Percentiles rank a stretch among this genome's conserved stretches.
Evolutionary conservation across 2,888 invertebrate species (phyloP).

Genomic region (Petrophora chlorosata): DNA sequence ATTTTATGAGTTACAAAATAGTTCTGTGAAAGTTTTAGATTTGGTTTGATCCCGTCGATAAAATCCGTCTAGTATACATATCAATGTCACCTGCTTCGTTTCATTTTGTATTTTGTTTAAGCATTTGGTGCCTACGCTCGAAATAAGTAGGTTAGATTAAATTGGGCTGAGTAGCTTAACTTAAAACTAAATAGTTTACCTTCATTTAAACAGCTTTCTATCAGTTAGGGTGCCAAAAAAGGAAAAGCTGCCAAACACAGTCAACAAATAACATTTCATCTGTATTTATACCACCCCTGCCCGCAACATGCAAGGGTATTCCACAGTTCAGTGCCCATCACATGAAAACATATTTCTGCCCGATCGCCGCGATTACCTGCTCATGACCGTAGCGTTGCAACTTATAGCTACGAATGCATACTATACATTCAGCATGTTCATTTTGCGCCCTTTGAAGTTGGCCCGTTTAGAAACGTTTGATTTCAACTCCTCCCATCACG

Average conservation of each 20-base stretch:
- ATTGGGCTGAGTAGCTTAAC: not conserved
- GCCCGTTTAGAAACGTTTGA: slow-evolving; percentile 72
- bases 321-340: slow-evolving; percentile 54
- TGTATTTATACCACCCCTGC: slow-evolving; percentile 3
- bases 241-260: slow-evolving; percentile 1
- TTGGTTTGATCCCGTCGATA: slow-evolving; percentile 57
- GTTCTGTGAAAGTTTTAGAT: slow-evolving; percentile 62
- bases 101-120: slow-evolving; percentile 15
- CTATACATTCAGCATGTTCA: slow-evolving; percentile 73
- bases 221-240: not conserved
- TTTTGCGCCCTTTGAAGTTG: slow-evolving; percentile 71
- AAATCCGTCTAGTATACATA: slow-evolving; percentile 45
- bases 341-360: slow-evolving; percentile 66
- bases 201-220: not conserved
- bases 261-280: slow-evolving; percentile 8
- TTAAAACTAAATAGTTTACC: too few species aligned
- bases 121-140: not conserved
- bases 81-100: slow-evolving; percentile 38
- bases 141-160: not conserved
- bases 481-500: slow-evolving; percentile 62
- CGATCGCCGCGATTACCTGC: slow-evolving; percentile 67
- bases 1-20: slow-evolving; percentile 79
- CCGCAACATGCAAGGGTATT: slow-evolving; percentile 35
- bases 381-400: slow-evolving; percentile 51
- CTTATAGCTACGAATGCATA: slow-evolving; percentile 57